Conservation (phyloP, 2,888 invertebrate species). For the Hydrotaea cyrtoneurina region DNA sequence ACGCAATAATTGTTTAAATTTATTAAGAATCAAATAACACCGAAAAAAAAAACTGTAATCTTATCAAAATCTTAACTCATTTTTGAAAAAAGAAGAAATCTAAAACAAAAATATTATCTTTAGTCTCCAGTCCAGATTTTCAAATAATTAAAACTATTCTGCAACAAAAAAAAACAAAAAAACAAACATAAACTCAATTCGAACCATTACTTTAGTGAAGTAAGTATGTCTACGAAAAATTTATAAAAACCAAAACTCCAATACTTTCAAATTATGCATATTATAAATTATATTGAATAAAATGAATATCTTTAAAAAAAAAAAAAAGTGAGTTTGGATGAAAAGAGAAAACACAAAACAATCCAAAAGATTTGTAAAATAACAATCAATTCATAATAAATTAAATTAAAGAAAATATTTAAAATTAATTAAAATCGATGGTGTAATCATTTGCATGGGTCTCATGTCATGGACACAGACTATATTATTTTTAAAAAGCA, state of each 20-base stretch:
- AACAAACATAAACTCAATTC: slow-evolving; percentile 3
- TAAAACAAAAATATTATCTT: background rate
- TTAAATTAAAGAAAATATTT: slow-evolving; percentile 39
- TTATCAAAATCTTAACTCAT: slow-evolving; percentile 40
- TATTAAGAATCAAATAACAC: background rate
- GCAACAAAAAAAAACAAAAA: too few species aligned
- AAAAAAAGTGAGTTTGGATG: slow-evolving; percentile 14
- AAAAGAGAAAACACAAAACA: slow-evolving; percentile 13
- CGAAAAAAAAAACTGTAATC: background rate
- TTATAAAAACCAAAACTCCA: background rate
- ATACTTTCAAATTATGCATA: slow-evolving; percentile 16
- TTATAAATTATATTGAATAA: slow-evolving; percentile 10
- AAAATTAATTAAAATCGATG: slow-evolving; percentile 26
- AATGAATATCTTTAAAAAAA: slow-evolving; percentile 14
- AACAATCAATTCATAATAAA: slow-evolving; percentile 61
- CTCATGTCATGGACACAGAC: too few species aligned
- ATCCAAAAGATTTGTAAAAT: slow-evolving; percentile 50
- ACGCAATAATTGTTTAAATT: slow-evolving; percentile 49
- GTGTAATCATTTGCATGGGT: background rate
- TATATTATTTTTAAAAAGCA: too few species aligned
- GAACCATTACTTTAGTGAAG: slow-evolving; percentile 26
- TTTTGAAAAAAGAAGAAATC: slow-evolving; percentile 35
- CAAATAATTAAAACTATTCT: background rate
- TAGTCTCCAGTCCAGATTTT: background rate
- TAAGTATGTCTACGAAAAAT: slow-evolving; percentile 26